Base-by-base conservation (phyloP, 2,888 invertebrate species). In the Rhamphomyia laevipes region DNA sequence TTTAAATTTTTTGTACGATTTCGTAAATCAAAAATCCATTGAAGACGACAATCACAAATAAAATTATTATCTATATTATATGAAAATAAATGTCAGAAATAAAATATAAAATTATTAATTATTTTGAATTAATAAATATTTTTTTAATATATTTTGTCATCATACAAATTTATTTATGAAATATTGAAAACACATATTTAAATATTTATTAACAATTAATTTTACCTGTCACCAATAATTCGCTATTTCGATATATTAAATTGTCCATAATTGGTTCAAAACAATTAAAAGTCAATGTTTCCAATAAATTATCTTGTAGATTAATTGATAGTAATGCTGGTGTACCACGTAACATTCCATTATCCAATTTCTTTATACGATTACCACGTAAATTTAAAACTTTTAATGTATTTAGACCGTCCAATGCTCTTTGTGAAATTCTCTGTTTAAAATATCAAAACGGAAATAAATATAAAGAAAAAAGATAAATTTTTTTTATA, bases 41-140 rank as follows among this genome's bases (percentile, higher is more conserved):
- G 78, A 57, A 89, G 73, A 56, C 84, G 81, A 68, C 88, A 88
- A 74, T 88, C 86, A 72, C 89, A 90, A 59, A 81, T 77, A 70
- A 89, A 82, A 66, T 80, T 81, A 73, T 89, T 90, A 61, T 83
- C 89, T 90, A 82, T n/a, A n/a, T n/a, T n/a, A 21, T 6, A 21
- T 6, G 6, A 47, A 53, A 42, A 51, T 45, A 52, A 51, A 51
- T n/a, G n/a, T 42, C 51, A 49, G 47, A 54, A 42, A 49, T 49
- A 10, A 43, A 48, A 46, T n/a, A 51, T 31, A 48, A 37, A 42
- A 46, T 27, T 7, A 27, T 4, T 27, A 6, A 27, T 9, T 6
- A 27, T 27, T 27, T 27, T n/a, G n/a, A 27, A 27, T 27, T 27
- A 27, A 5, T 7, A 27, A 21, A 21, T 4, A 27, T 27, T 9